These are phyloP conservation scores for Petaurus breviceps DNA, from an alignment of 2,113 vertebrate species.

Conservation along the genomic window DNA sequence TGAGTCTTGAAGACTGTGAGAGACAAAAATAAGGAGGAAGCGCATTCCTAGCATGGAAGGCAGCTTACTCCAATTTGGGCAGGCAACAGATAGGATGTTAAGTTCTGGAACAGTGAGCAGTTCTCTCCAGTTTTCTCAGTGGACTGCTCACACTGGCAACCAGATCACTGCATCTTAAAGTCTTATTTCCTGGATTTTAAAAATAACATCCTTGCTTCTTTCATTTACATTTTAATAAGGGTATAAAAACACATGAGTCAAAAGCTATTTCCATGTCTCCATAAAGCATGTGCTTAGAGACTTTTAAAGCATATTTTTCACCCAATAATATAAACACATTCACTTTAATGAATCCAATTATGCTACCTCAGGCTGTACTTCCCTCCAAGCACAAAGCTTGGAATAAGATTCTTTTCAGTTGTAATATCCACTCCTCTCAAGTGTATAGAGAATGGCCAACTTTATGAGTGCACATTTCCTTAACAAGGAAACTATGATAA, in stretches of 20 bases:
- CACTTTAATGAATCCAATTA: not conserved
- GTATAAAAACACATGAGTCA: slow-evolving; percentile 59
- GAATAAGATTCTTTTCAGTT: slow-evolving; percentile 17
- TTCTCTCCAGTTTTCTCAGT: not conserved
- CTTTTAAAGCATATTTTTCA: slow-evolving; percentile 55
- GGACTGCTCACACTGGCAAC: slow-evolving; percentile 44
- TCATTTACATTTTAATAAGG: slow-evolving; percentile 35
- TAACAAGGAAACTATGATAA: slow-evolving; percentile 30
- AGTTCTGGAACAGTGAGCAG: not conserved
- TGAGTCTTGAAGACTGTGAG: not conserved
- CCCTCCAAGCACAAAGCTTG: not conserved
- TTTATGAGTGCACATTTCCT: slow-evolving; percentile 23
- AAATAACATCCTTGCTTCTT: slow-evolving; percentile 48
- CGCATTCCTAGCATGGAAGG: not conserved
- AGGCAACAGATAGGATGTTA: not conserved
- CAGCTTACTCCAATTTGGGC: not conserved
- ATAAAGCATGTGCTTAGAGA: slow-evolving; percentile 25
- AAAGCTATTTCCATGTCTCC: slow-evolving; percentile 45
- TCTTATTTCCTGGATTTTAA: slow-evolving; percentile 53
- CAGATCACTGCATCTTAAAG: slow-evolving; percentile 41
- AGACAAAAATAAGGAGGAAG: not conserved
- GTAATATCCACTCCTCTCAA: slow-evolving; percentile 11
- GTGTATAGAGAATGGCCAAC: not conserved
- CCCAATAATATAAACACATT: slow-evolving; percentile 43
- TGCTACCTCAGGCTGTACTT: slow-evolving; percentile 22